These are phyloP conservation scores for Anguilla marmorata DNA, from an alignment of 2,797 vertebrate genomes.

Conservation along the genomic window DNA sequence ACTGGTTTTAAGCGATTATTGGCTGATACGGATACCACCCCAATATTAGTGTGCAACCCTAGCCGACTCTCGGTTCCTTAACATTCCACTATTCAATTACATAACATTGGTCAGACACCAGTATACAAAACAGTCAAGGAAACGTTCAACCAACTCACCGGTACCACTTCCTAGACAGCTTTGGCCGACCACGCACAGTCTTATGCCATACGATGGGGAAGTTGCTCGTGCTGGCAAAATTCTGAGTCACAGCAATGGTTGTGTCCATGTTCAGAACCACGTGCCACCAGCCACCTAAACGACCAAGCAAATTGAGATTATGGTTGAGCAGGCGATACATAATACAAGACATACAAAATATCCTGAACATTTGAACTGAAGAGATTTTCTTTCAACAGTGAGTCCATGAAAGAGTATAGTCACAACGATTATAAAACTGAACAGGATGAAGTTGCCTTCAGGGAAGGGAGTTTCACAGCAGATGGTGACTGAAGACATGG, in stretches of 20 bases:
- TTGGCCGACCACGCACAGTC: constrained; percentile 81
- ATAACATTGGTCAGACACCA: background rate
- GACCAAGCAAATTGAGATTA: constrained; percentile 3
- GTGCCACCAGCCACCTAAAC: constrained; percentile 95
- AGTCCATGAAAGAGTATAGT: background rate
- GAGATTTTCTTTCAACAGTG: background rate
- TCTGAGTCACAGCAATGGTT: constrained; percentile 89
- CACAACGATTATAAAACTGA: background rate
- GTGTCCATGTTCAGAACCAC: constrained; percentile 95
- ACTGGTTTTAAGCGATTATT: too few relatives aligned
- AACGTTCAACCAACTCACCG: constrained; percentile 59
- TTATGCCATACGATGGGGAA: constrained; percentile 86
- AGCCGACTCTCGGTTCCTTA: background rate
- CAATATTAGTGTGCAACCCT: background rate
- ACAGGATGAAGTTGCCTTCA: too few relatives aligned
- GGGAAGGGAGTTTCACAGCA: too few relatives aligned
- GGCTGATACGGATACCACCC: background rate
- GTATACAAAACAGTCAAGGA: background rate
- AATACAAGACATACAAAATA: background rate
- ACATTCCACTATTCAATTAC: background rate
- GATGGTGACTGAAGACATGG: too few relatives aligned
- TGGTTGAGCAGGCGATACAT: background rate
- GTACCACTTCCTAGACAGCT: constrained; percentile 82
- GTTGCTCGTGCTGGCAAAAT: constrained; percentile 82
- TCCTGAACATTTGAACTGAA: background rate